Evolutionary conservation across 1,140 invertebrate genomes (phyloP).

Genomic region (Eumaeus atala): DNA sequence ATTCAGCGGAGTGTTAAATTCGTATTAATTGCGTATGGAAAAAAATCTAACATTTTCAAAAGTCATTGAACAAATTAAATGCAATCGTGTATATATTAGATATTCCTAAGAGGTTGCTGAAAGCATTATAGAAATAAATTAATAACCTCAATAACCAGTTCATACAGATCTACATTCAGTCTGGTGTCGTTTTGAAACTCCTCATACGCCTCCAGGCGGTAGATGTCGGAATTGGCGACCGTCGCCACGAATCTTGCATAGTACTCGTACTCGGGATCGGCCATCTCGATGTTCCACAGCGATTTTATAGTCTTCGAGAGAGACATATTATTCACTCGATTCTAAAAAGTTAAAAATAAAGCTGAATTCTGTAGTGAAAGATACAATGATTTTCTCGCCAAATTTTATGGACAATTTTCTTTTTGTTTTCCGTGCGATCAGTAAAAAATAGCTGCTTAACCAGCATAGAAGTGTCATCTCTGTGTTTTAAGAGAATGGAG

Average conservation of each 20-base stretch:
- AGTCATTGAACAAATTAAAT: too few species aligned
- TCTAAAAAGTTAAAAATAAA: conserved; percentile 22
- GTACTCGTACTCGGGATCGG: conserved; percentile 40
- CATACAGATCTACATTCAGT: conserved; percentile 66
- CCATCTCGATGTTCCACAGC: conserved; percentile 32
- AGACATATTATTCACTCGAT: conserved; percentile 31
- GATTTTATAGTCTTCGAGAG: conserved; percentile 32
- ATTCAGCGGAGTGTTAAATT: too few species aligned
- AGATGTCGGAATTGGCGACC: conserved; percentile 70
- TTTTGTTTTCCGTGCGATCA: too few species aligned
- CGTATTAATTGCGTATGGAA: too few species aligned
- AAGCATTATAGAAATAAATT: conserved; percentile 1
- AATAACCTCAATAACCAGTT: conserved; percentile 54
- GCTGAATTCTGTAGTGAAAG: too few species aligned
- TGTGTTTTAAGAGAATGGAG: too few species aligned
- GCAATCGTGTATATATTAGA: neutral
- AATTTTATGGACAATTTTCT: too few species aligned
- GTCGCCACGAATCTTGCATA: conserved; percentile 66
- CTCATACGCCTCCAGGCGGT: conserved; percentile 57
- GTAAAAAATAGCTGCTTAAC: too few species aligned
- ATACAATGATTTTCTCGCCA: too few species aligned
- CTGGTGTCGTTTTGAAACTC: conserved; percentile 58
- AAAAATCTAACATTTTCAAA: too few species aligned
- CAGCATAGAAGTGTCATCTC: too few species aligned
- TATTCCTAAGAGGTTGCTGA: neutral